Percentiles rank a stretch among this genome's conserved stretches.
phyloP scores from a whole-genome alignment of 1,140 invertebrate genomes.

The Archivesica marissinica region DNA sequence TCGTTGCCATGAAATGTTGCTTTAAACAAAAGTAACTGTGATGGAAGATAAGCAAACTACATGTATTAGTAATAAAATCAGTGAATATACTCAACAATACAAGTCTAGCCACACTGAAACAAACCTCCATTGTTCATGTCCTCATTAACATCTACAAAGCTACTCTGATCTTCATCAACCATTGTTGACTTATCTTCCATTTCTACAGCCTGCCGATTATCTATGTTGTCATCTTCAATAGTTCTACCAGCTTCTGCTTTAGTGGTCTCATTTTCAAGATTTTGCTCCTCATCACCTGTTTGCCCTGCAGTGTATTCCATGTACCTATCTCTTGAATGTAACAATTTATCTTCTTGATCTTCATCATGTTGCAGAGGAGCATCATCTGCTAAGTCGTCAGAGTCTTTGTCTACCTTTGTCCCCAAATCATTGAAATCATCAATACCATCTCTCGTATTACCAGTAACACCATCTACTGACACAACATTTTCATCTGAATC shows the following conservation, averaged over 20 bases:
- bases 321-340: background rate
- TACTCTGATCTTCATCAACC: background rate
- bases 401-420: background rate
- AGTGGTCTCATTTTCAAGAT: background rate
- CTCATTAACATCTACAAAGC: background rate
- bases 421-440: background rate
- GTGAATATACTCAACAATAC: background rate
- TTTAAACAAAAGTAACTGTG: no score
- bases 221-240: background rate
- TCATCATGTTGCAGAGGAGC: background rate
- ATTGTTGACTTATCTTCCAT: background rate
- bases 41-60: no score
- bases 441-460: background rate
- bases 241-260: background rate
- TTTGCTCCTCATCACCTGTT: background rate
- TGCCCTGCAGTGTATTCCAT: background rate
- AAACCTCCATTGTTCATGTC: background rate
- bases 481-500: background rate
- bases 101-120: slow-evolving; percentile 25
- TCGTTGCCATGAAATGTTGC: no score
- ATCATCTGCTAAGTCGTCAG: background rate
- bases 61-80: background rate
- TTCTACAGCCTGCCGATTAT: background rate
- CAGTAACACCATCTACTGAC: background rate
- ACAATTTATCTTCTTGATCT: background rate